Base-by-base conservation (phyloP, 2,888 invertebrate genomes). In the Pollenia labialis region DNA sequence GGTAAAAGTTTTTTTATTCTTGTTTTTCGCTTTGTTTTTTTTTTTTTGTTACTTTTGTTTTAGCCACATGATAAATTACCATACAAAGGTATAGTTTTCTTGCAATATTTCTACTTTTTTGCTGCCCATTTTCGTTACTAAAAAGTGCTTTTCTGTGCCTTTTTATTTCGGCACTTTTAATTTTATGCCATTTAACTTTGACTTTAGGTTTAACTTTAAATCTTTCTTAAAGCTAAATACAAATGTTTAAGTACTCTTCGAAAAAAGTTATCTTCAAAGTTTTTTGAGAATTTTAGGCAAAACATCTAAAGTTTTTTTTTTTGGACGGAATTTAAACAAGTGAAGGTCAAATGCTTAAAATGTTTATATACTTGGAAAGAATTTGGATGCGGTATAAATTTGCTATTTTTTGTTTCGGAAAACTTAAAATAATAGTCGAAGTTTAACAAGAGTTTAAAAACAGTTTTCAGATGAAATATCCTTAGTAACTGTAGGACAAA, bases 31-130 rank as follows among this genome's bases (percentile, higher is more conserved):
- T 58, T 32, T 6, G 60, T 48, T 54, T 16, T 44, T 50, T 32
- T 14, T 10, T 6, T 42, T 46, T 66, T 66, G 62, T 46, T 66
- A 32, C 80, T 71, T 81, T 64, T 56, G 46, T 71, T 71, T 44
- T 64, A 60, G 81, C 87, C 81, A 69, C 66, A 81, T 84, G 77
- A 87, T 84, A 87, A 84, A 87, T 87, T 87, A 81, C 81, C 76
- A 50, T 76, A 72, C 80, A 84, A 81, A 72, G 68, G 72, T 77
- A 80, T 71, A 64, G 58, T 56, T 58, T 40, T n/a, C 50, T 56
- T 76, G 23, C 11, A 58, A 66, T 60, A 74, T 72, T 71, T 81
- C 56, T 50, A n/a, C 40, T 42, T n/a, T 46, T 6, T 42, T 54
- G 77, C 46, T 40, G 4, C 32, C 42, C 46, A 0, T 14, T 40